These are phyloP conservation scores for Tetramorium simillimum DNA, from an alignment of 1,140 invertebrate species.

Conservation along the genomic window DNA sequence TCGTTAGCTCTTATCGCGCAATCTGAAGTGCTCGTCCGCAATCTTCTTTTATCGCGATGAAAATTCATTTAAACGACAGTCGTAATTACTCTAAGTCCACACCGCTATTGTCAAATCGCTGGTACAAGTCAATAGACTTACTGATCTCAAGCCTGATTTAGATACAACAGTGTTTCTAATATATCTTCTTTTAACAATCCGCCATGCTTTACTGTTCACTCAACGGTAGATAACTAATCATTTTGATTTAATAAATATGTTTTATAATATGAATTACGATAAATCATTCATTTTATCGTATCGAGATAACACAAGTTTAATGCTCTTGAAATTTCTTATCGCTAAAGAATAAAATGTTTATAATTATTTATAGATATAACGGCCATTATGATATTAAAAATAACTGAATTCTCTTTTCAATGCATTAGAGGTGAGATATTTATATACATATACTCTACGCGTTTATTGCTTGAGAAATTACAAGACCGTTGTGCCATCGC, in stretches of 20 bases:
- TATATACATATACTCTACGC: constrained; percentile 13
- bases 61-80: constrained; percentile 69
- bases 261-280: neutral
- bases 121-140: constrained; percentile 15
- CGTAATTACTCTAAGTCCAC: constrained; percentile 52
- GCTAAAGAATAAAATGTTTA: constrained; percentile 6
- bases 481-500: constrained; percentile 16
- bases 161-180: neutral
- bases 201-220: neutral
- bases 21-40: constrained; percentile 51
- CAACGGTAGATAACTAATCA: neutral
- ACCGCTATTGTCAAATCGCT: constrained; percentile 10
- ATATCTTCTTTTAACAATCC: neutral
- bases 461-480: constrained; percentile 55
- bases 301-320: neutral
- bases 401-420: neutral
- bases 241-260: neutral
- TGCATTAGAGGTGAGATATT: constrained; percentile 19
- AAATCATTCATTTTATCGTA: neutral
- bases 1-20: constrained; percentile 67
- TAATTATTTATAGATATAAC: neutral
- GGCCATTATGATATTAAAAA: constrained; percentile 19
- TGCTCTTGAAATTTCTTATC: neutral
- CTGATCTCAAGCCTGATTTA: constrained; percentile 7
- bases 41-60: constrained; percentile 60